Percentiles rank a stretch among this genome's conserved stretches.
Conservation (phyloP, 2,888 invertebrate genomes). For the Crematogaster levior region DNA sequence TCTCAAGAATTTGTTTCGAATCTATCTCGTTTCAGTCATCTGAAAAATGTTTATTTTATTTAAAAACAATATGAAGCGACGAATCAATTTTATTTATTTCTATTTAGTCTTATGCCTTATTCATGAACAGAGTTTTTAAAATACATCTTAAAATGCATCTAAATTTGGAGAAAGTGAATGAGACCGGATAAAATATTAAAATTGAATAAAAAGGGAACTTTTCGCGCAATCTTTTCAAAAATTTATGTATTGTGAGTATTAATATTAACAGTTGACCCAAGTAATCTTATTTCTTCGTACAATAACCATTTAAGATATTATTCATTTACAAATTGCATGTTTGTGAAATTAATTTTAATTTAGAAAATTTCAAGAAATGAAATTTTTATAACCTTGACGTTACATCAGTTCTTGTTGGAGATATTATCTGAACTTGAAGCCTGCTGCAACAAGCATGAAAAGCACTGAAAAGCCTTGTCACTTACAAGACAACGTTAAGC, state of each 20-base stretch:
- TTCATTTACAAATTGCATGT: neutral
- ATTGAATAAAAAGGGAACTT: neutral
- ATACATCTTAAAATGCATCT: too few species aligned
- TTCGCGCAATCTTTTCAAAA: neutral
- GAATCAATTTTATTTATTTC: constrained; percentile 20
- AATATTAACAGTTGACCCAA: neutral
- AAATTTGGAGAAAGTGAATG: constrained; percentile 3
- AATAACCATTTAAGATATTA: neutral
- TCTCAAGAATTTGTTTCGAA: neutral
- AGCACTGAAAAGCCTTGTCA: constrained; percentile 17
- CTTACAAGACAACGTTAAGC: constrained; percentile 70
- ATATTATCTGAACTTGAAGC: neutral
- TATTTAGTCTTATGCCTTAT: constrained; percentile 42
- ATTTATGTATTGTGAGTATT: neutral
- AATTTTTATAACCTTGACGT: neutral
- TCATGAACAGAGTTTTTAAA: constrained; percentile 29
- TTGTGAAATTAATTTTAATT: neutral
- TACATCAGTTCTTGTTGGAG: neutral
- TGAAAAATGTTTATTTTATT: constrained; percentile 18
- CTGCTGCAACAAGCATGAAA: neutral
- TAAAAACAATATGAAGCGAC: constrained; percentile 1
- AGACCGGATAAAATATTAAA: constrained; percentile 5
- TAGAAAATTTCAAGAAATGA: neutral
- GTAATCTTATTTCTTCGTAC: neutral
- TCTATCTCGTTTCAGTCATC: constrained; percentile 38